phyloP scores from a whole-genome alignment of 1,140 invertebrate genomes.

The Caligus rogercresseyi region DNA sequence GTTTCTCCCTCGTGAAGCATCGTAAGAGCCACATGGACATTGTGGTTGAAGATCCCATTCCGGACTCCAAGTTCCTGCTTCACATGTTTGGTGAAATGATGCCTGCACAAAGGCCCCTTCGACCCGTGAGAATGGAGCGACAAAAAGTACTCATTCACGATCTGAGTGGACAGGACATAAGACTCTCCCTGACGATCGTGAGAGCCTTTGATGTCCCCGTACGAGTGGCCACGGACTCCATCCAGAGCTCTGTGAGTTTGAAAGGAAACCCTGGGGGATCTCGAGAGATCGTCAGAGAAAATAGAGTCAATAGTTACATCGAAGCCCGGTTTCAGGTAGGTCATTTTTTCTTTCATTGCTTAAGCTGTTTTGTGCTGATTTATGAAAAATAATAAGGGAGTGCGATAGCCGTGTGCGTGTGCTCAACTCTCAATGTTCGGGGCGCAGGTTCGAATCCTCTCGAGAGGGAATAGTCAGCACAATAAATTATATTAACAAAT shows the following conservation, averaged over 20 bases:
- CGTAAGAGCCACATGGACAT: slow-evolving; percentile 12
- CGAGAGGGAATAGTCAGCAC: too few relatives aligned
- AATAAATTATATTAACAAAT: too few relatives aligned
- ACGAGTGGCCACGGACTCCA: slow-evolving; percentile 8
- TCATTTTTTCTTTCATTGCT: too few relatives aligned
- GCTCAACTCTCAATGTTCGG: too few relatives aligned
- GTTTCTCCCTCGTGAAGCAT: slow-evolving; percentile 16
- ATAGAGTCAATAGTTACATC: not conserved
- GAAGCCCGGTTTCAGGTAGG: slow-evolving; percentile 4
- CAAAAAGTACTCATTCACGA: slow-evolving; percentile 13
- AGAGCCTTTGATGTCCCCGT: slow-evolving; percentile 20
- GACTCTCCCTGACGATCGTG: slow-evolving; percentile 15
- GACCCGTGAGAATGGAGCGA: slow-evolving; percentile 6
- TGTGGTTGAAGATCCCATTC: slow-evolving; percentile 12
- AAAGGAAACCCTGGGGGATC: not conserved
- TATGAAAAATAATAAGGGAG: too few relatives aligned
- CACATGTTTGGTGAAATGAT: slow-evolving; percentile 12
- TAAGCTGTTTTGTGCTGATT: too few relatives aligned
- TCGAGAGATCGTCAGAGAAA: not conserved
- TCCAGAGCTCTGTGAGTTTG: not conserved
- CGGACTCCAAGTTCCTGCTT: not conserved
- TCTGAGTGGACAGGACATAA: slow-evolving; percentile 10
- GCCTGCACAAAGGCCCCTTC: slow-evolving; percentile 16
- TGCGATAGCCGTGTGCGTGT: too few relatives aligned
- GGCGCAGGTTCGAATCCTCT: too few relatives aligned